These are phyloP conservation scores for Synodontis membranacea DNA, from an alignment of 2,113 vertebrate genomes.

Conservation along the genomic window DNA sequence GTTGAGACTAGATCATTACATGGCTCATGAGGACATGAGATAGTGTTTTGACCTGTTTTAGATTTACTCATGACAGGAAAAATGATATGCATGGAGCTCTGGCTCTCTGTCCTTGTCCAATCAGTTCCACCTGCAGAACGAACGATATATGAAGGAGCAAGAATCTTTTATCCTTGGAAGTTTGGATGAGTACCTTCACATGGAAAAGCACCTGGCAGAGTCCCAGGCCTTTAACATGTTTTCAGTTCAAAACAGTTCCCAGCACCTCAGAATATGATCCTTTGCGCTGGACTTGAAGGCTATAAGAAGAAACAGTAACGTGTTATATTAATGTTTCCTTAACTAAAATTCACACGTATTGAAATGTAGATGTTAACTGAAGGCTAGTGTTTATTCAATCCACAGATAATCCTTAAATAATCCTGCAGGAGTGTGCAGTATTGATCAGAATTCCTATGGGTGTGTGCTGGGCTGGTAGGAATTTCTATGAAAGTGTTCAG, in stretches of 20 bases:
- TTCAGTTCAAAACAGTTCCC: not conserved
- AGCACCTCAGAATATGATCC: not conserved
- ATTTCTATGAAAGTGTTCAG: no score
- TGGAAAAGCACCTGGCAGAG: not conserved
- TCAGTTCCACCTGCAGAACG: not conserved
- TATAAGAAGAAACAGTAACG: not conserved
- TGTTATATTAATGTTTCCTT: not conserved
- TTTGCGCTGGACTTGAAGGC: not conserved
- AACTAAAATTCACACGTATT: not conserved
- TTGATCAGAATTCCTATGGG: no score
- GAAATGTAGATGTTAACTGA: no score
- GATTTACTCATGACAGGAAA: not conserved
- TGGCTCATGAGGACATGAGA: not conserved
- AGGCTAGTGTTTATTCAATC: no score
- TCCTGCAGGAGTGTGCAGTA: no score
- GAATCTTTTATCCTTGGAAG: not conserved
- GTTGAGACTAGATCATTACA: slow-evolving; percentile 4
- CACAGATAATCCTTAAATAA: no score
- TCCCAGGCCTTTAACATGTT: not conserved
- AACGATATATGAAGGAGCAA: not conserved
- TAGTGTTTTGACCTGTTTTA: not conserved
- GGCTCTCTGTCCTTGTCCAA: not conserved
- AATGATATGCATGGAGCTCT: not conserved
- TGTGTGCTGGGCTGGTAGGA: no score
- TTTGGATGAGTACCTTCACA: not conserved